Evolutionary conservation across 2,797 vertebrate species (phyloP), one percentile per base, ranked within the genome.

Genomic region (Nothura maculosa): DNA sequence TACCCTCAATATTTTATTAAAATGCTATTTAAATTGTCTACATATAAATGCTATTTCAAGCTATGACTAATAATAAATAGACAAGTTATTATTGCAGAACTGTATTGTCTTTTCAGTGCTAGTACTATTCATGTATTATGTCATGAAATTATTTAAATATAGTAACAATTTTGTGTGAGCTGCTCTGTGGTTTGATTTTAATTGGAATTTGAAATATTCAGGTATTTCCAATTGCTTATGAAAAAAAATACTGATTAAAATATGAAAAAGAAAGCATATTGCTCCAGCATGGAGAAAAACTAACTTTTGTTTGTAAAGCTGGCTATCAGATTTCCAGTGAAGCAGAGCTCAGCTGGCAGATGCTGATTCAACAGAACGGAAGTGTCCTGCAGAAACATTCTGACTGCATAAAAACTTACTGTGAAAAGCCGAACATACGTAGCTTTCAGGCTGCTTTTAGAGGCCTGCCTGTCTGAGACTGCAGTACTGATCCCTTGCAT

Each of bases 191-290:
- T 92, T 93, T 89, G 55, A 85, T 93, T 92, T 97, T 47, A 95
- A 97, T n/a, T n/a, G n/a, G n/a, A n/a, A n/a, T n/a, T n/a, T n/a
- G n/a, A 90, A 85, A 62, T 47, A 90, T 94, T 93, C 67, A 72
- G 38, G 28, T 74, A 34, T 85, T 91, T 80, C 58, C 55, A 45
- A 60, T 42, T 85, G 36, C 12, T 77, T 92, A 36, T 34, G 4
- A 17, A 16, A 48, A 91, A 76, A 42, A 68, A 18, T 58, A 18
- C 30, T 74, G 20, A 66, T 66, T 47, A 69, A 66, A 84, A 66
- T 25, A 4, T 57, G 47, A 84, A 43, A 64, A 43, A 61, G 27
- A 83, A 80, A 86, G 4, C 18, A 27, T 61, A 21, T 62, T 86
- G 22, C 61, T 81, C 50, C 52, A 81, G 14, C 42, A 47, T 24